Percentiles rank a stretch among this genome's conserved stretches.
Conservation (phyloP, 2,888 invertebrate species). For the Globia sparganii region DNA sequence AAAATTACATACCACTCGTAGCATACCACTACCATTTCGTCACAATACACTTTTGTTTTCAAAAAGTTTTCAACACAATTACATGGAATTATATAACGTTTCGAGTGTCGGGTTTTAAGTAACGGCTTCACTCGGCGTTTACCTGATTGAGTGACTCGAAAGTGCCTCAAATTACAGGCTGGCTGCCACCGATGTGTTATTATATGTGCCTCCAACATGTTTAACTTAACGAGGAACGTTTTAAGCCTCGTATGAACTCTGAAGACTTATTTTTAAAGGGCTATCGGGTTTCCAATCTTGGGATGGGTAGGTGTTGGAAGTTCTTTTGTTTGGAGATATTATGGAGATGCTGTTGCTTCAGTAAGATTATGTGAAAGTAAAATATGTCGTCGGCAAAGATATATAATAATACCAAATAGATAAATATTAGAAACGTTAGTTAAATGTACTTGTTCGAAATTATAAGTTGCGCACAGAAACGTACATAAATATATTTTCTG, state of each 20-base stretch:
- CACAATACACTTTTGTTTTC: slow-evolving; percentile 69
- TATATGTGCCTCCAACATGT: slow-evolving; percentile 65
- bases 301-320: slow-evolving; percentile 27
- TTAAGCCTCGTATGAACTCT: slow-evolving; percentile 56
- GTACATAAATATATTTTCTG: not conserved
- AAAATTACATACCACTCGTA: slow-evolving; percentile 55
- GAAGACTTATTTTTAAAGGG: slow-evolving; percentile 63
- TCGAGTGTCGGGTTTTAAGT: slow-evolving; percentile 61
- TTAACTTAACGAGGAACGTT: slow-evolving; percentile 67
- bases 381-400: not conserved
- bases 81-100: slow-evolving; percentile 65
- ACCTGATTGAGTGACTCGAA: slow-evolving; percentile 77
- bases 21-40: slow-evolving; percentile 54
- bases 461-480: too few relatives aligned
- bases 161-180: slow-evolving; percentile 76
- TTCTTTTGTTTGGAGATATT: slow-evolving; percentile 14
- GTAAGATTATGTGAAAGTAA: not conserved
- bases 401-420: not conserved
- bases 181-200: slow-evolving; percentile 66
- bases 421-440: not conserved
- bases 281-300: slow-evolving; percentile 44
- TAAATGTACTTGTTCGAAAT: too few relatives aligned
- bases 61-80: slow-evolving; percentile 63
- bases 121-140: slow-evolving; percentile 69
- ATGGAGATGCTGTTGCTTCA: not conserved